A percentile compares a stretch with the other conserved stretches of the same genome.
These are phyloP conservation scores for Conomelus anceps DNA, from an alignment of 2,888 invertebrate species.

Conservation along the genomic window DNA sequence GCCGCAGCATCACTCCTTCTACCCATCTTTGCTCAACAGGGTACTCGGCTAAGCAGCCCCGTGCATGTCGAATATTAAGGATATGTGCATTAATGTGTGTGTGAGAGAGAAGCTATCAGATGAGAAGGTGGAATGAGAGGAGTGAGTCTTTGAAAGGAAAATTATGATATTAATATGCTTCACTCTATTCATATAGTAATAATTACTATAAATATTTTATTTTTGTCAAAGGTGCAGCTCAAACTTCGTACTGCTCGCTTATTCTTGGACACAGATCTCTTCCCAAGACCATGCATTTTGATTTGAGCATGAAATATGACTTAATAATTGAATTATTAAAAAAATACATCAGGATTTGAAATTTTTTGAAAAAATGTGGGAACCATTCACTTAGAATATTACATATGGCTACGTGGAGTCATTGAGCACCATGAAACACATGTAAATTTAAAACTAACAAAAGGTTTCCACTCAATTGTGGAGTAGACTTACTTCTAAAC, in stretches of 20 bases:
- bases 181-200: not conserved
- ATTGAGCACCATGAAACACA: too few relatives aligned
- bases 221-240: not conserved
- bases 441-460: too few relatives aligned
- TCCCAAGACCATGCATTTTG: not conserved
- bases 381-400: too few relatives aligned
- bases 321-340: too few relatives aligned
- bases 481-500: too few relatives aligned
- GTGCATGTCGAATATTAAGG: not conserved
- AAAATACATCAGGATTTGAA: too few relatives aligned
- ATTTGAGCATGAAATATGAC: not conserved
- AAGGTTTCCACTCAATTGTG: too few relatives aligned
- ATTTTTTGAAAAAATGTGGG: too few relatives aligned
- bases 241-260: not conserved
- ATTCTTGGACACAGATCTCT: not conserved
- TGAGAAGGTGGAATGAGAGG: not conserved
- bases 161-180: conserved; percentile 1
- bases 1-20: conserved; percentile 47
- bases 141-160: not conserved
- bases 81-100: not conserved
- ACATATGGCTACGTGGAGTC: too few relatives aligned
- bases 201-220: not conserved
- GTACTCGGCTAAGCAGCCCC: conserved; percentile 43
- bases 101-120: not conserved
- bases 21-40: conserved; percentile 50